These are phyloP conservation scores for Polyodon spathula DNA, from an alignment of 2,113 vertebrate genomes.

Conservation along the genomic window DNA sequence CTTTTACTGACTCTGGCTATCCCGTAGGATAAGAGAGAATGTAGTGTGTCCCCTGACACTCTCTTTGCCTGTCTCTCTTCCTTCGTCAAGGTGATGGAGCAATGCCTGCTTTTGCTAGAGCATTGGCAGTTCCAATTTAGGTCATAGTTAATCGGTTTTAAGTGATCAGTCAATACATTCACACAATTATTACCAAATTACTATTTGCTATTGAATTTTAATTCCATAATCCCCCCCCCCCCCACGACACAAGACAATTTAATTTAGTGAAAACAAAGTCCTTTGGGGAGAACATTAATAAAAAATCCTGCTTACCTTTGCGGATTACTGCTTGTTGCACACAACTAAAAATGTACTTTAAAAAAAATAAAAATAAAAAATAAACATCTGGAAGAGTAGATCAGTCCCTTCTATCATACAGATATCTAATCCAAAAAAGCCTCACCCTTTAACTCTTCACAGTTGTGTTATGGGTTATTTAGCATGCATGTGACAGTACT, in stretches of 20 bases:
- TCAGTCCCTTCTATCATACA: no score
- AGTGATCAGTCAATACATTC: background rate
- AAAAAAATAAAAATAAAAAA: no score
- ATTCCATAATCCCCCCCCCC: background rate
- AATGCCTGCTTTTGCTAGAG: background rate
- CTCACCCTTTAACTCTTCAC: no score
- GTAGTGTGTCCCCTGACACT: no score
- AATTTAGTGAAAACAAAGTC: slow-evolving; percentile 3
- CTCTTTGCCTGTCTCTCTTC: no score
- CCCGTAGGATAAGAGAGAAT: no score
- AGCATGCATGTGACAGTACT: no score
- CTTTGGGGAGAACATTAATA: background rate
- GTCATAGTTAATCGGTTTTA: background rate
- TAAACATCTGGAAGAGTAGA: no score
- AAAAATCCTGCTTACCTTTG: background rate
- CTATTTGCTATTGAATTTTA: background rate
- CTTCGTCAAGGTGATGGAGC: background rate
- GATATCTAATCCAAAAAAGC: no score
- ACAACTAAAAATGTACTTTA: no score
- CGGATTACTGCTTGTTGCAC: background rate
- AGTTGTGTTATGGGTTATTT: no score
- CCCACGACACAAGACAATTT: background rate
- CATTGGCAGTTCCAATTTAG: slow-evolving; percentile 2
- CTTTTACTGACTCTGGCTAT: no score
- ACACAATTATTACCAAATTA: slow-evolving; percentile 8